These are phyloP conservation scores for Rhagologus leucostigma DNA, from an alignment of 2,113 vertebrate species.

Conservation along the genomic window DNA sequence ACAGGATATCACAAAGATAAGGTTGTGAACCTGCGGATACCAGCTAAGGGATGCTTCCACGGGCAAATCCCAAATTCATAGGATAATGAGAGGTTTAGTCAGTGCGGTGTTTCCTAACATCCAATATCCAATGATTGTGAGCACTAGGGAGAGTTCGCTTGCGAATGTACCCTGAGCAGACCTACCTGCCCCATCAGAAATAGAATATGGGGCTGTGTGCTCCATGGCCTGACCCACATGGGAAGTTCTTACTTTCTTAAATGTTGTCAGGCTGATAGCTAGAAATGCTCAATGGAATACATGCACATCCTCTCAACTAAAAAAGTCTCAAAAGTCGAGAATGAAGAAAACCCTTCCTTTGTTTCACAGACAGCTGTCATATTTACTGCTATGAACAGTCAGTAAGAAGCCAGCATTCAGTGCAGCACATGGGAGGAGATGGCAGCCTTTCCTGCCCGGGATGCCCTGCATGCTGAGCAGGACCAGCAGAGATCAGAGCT, in stretches of 20 bases:
- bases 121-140: neutral
- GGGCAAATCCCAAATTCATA: neutral
- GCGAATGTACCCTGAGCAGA: neutral
- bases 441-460: rapidly evolving
- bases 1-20: no score
- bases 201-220: rapidly evolving
- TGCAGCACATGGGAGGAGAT: neutral
- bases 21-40: neutral
- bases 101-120: neutral
- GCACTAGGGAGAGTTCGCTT: neutral
- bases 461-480: no score
- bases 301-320: rapidly evolving
- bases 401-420: neutral
- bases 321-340: neutral
- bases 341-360: neutral
- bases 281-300: neutral
- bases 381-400: neutral
- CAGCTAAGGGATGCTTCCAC: neutral
- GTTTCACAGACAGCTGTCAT: neutral
- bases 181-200: neutral
- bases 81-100: neutral
- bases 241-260: neutral
- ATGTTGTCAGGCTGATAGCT: neutral
- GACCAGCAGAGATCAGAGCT: neutral
- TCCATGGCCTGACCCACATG: neutral